Evolutionary conservation across 2,797 vertebrate genomes (phyloP).

Genomic region (Lindbergichthys nudifrons): DNA sequence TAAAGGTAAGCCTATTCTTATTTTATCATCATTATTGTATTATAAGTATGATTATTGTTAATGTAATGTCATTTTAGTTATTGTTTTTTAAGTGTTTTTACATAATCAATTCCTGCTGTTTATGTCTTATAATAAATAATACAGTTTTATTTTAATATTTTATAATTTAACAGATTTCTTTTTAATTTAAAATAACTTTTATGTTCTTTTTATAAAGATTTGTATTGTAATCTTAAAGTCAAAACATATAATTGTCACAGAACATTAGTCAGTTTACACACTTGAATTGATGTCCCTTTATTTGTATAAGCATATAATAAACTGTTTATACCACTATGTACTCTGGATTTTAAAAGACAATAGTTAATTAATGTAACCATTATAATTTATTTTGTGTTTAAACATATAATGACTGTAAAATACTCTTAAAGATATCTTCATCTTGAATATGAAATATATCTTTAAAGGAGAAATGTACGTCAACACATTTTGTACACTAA

Average conservation of each 20-base stretch:
- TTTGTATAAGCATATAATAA: background rate
- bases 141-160: too few relatives aligned
- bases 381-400: background rate
- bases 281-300: background rate
- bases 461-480: background rate
- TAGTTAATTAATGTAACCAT: background rate
- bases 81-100: background rate
- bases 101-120: too few relatives aligned
- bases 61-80: background rate
- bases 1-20: conserved; percentile 34
- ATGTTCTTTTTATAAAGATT: too few relatives aligned
- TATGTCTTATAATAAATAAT: too few relatives aligned
- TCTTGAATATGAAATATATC: background rate
- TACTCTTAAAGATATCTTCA: background rate
- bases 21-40: background rate
- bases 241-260: background rate
- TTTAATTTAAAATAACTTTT: too few relatives aligned
- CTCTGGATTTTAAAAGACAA: background rate
- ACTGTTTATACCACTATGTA: background rate
- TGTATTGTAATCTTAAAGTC: too few relatives aligned
- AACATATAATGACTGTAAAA: background rate
- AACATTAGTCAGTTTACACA: background rate
- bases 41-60: background rate
- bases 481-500: background rate
- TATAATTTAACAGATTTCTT: too few relatives aligned